Conservation (phyloP, 1,140 invertebrate genomes). For the Chironomus striatipennis region DNA sequence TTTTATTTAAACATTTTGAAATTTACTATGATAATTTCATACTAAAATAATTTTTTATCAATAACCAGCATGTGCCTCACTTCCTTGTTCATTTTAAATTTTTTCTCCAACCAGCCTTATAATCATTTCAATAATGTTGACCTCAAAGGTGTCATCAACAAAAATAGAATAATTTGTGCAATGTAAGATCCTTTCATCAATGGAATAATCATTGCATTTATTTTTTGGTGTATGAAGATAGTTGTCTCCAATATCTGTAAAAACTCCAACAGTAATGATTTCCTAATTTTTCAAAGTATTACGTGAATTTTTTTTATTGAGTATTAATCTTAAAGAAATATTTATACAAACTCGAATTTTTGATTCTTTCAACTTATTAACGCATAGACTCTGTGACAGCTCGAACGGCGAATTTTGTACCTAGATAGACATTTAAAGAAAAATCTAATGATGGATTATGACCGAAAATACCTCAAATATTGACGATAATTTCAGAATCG, state of each 20-base stretch:
- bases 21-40: too few relatives aligned
- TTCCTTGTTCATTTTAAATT: too few relatives aligned
- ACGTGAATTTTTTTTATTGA: too few relatives aligned
- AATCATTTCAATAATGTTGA: neutral
- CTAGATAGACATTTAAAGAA: conserved; percentile 46
- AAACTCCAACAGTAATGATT: neutral
- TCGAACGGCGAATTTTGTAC: conserved; percentile 52
- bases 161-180: neutral
- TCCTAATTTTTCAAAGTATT: too few relatives aligned
- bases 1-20: too few relatives aligned
- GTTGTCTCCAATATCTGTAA: neutral
- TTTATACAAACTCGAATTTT: conserved; percentile 46
- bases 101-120: conserved; percentile 3
- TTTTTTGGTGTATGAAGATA: neutral
- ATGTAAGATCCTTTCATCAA: neutral
- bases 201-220: neutral
- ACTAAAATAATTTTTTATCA: too few relatives aligned
- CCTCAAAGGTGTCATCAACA: neutral
- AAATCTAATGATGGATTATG: neutral
- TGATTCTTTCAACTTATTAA: conserved; percentile 47
- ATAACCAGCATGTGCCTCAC: too few relatives aligned
- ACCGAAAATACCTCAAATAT: conserved; percentile 45
- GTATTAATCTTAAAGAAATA: neutral
- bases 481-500: conserved; percentile 55
- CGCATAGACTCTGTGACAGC: conserved; percentile 51